These are phyloP conservation scores for Epinephelus coioides DNA, from an alignment of 2,797 vertebrate species.

Conservation along the genomic window DNA sequence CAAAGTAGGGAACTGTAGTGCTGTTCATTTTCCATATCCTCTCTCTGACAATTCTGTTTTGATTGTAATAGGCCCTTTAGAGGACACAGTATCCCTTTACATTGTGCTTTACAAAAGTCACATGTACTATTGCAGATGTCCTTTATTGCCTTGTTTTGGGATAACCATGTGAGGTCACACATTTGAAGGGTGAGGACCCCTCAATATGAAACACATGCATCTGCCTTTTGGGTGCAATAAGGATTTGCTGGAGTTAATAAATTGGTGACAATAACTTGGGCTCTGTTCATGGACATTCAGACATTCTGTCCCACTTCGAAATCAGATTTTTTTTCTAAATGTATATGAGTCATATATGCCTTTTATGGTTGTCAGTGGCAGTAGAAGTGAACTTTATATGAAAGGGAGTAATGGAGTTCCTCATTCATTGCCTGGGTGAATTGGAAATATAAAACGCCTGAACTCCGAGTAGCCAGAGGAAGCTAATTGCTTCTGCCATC, in stretches of 20 bases:
- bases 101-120: constrained; percentile 30
- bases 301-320: constrained; percentile 46
- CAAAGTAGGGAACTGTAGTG: not conserved
- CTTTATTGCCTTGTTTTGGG: constrained; percentile 53
- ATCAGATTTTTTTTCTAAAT: constrained; percentile 30
- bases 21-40: constrained; percentile 12
- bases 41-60: not conserved
- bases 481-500: constrained; percentile 72
- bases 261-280: constrained; percentile 48
- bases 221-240: constrained; percentile 57
- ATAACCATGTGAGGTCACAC: constrained; percentile 67
- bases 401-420: constrained; percentile 52
- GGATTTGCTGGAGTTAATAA: constrained; percentile 57
- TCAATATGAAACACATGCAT: constrained; percentile 66
- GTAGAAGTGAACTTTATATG: constrained; percentile 63
- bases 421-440: constrained; percentile 52
- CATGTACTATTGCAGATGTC: constrained; percentile 53
- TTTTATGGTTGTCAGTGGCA: constrained; percentile 61
- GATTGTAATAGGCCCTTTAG: not conserved
- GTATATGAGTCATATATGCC: constrained; percentile 42
- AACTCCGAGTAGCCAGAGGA: constrained; percentile 66
- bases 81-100: constrained; percentile 29
- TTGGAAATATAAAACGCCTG: constrained; percentile 67
- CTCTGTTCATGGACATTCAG: constrained; percentile 25
- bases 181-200: constrained; percentile 52